phyloP scores from a whole-genome alignment of 2,888 invertebrate species.

The Agrilus biguttatus region DNA sequence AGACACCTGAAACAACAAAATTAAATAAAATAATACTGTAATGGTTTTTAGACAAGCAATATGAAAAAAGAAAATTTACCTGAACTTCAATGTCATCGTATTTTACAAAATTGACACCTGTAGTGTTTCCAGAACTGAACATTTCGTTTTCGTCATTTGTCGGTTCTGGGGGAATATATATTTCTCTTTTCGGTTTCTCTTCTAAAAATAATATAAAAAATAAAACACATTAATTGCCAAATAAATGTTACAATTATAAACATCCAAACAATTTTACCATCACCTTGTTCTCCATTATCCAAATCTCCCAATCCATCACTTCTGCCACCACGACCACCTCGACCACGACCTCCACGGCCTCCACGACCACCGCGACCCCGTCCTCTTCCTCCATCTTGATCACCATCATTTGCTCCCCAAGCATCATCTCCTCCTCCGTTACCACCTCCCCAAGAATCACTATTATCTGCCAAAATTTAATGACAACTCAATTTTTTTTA shows the following conservation, averaged over 20 bases:
- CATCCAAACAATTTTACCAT: neutral
- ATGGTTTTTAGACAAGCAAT: conserved; percentile 2
- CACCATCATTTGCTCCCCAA: neutral
- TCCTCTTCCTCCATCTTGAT: conserved; percentile 2
- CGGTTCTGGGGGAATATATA: conserved; percentile 62
- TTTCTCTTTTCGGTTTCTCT: conserved; percentile 34
- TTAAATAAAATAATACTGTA: neutral
- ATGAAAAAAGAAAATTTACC: conserved; percentile 34
- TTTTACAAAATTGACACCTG: conserved; percentile 87
- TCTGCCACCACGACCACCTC: conserved; percentile 10
- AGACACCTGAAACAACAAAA: conserved; percentile 37
- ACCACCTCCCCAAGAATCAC: neutral
- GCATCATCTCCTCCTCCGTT: conserved; percentile 3
- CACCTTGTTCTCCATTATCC: conserved; percentile 3
- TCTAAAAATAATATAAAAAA: neutral
- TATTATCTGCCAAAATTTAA: neutral
- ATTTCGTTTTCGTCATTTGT: conserved; percentile 54
- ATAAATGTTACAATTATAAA: neutral
- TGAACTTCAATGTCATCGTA: conserved; percentile 80
- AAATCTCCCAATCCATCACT: conserved; percentile 8
- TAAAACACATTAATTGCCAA: neutral
- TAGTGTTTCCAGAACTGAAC: conserved; percentile 51
- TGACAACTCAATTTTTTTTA: too few species aligned
- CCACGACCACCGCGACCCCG: conserved; percentile 4
- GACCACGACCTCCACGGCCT: conserved; percentile 9